A percentile compares a stretch with the other conserved stretches of the same genome.
phyloP scores from a whole-genome alignment of 2,888 invertebrate genomes.

The Phalangium opilio region DNA sequence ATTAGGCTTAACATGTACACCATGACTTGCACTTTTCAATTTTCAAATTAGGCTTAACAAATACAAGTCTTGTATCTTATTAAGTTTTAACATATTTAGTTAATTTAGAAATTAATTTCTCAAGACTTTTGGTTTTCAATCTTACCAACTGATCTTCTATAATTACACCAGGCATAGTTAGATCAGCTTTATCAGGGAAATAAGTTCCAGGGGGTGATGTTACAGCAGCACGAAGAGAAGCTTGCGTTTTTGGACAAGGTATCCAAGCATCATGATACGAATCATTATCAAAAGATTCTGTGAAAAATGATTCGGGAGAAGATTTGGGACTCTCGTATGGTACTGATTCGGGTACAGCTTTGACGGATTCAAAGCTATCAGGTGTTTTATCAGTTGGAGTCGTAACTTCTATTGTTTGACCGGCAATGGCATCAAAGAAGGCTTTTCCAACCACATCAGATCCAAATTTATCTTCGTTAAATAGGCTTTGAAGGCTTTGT shows the following conservation, averaged over 20 bases:
- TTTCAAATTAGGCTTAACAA: neutral
- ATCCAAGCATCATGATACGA: constrained; percentile 47
- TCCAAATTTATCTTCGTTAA: constrained; percentile 15
- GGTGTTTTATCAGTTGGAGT: neutral
- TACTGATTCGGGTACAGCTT: neutral
- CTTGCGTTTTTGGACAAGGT: constrained; percentile 56
- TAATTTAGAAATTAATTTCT: no score
- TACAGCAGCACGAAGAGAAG: constrained; percentile 40
- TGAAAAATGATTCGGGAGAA: constrained; percentile 3
- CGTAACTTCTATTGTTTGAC: neutral
- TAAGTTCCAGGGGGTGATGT: constrained; percentile 54
- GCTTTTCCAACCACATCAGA: constrained; percentile 15
- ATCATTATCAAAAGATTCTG: constrained; percentile 8
- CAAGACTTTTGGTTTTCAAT: no score
- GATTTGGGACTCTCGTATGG: neutral
- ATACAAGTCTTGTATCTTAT: no score
- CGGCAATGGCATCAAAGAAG: constrained; percentile 15
- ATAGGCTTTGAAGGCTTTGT: constrained; percentile 12
- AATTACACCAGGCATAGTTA: constrained; percentile 72
- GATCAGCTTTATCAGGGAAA: constrained; percentile 51
- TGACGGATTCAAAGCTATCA: neutral
- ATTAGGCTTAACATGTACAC: no score
- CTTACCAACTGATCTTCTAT: constrained; percentile 65
- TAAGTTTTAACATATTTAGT: no score
- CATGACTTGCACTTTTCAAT: no score